Evolutionary conservation across 2,113 vertebrate genomes (phyloP), one percentile per base, ranked within the genome.

Genomic region (Lampris megalopsis): DNA sequence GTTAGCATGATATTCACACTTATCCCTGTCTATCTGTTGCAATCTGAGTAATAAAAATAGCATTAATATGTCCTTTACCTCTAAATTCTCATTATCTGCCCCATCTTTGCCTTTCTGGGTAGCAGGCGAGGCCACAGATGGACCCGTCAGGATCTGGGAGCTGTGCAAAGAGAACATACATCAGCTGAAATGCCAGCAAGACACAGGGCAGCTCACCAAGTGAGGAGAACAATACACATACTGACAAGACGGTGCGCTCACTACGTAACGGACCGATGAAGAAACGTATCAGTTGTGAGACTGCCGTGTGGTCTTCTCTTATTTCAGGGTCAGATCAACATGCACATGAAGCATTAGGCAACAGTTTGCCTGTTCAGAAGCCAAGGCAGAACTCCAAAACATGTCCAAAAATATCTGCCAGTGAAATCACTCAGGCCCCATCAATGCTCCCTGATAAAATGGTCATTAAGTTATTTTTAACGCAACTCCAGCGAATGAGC

Each of bases 41-140:
- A 24, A 24, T 0, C 0, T 45, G 4, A 45, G 43, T 4, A 45
- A 45, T 45, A 45, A 45, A 7, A 45, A 45, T 45, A 45, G 7
- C 1, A 5, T 4, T 1, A 7, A 24, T 24, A 24, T 24, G 24
- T 24, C 24, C 24, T 89, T 94, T 75, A 98, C 98, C 92, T 99
- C 97, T 3, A 96, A 88, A 80, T 82, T 99, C 75, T 99, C 97
- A 37, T 83, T 94, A 75, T 99, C 97, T 3, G 90, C 73, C 66
- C 87, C 91, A 0, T 99, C 98, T 86, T 98, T 99, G 63, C 94
- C 89, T 91, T 98, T 99, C 65, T 94, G 94, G 3, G 94, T 86
- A 5, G 94, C 92, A 1, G 95, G 84, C 7, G 94, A 89, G 24
- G 95, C 71, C 72, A 94, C 95, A 62, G 94, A 67, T 35, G 95